These are phyloP conservation scores for Drosophila pallidifrons DNA, from an alignment of 1,140 invertebrate species.

Conservation along the genomic window DNA sequence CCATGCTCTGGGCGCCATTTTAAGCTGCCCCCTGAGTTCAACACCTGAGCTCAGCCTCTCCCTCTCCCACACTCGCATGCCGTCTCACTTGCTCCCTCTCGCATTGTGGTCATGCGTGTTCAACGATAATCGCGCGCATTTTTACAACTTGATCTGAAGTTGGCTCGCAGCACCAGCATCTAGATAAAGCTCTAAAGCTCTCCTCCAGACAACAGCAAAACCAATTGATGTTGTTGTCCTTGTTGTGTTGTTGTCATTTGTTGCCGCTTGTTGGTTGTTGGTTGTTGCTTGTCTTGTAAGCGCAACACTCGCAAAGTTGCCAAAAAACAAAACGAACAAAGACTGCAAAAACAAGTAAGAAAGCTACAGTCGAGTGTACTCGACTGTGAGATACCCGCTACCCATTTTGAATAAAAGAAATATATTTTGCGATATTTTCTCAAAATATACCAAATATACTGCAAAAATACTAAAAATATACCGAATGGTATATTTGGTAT, in stretches of 20 bases:
- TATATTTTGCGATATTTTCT: too few relatives aligned
- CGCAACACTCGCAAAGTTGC: constrained; percentile 37
- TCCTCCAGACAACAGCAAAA: constrained; percentile 21
- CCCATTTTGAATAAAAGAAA: too few relatives aligned
- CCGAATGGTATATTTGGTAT: too few relatives aligned
- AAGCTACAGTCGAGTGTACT: too few relatives aligned
- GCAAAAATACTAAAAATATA: too few relatives aligned
- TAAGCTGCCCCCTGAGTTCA: constrained; percentile 61
- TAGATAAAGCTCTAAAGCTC: constrained; percentile 64
- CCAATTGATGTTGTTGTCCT: constrained; percentile 28
- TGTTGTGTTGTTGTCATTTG: constrained; percentile 30
- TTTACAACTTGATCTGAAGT: constrained; percentile 79
- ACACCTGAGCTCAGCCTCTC: constrained; percentile 65
- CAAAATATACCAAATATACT: too few relatives aligned
- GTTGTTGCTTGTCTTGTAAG: constrained; percentile 54
- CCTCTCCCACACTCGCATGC: too few relatives aligned
- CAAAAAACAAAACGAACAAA: constrained; percentile 4
- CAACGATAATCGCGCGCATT: constrained; percentile 58
- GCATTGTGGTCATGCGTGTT: constrained; percentile 20
- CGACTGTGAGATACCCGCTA: too few relatives aligned
- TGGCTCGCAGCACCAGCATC: constrained; percentile 50
- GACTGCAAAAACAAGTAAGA: not conserved
- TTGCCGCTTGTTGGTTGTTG: constrained; percentile 50
- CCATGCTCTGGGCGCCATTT: constrained; percentile 68
- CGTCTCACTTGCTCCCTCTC: not conserved